Evolutionary conservation across 1,140 invertebrate genomes (phyloP), one percentile per base, ranked within the genome.

Genomic region (Drosophila hydei): DNA sequence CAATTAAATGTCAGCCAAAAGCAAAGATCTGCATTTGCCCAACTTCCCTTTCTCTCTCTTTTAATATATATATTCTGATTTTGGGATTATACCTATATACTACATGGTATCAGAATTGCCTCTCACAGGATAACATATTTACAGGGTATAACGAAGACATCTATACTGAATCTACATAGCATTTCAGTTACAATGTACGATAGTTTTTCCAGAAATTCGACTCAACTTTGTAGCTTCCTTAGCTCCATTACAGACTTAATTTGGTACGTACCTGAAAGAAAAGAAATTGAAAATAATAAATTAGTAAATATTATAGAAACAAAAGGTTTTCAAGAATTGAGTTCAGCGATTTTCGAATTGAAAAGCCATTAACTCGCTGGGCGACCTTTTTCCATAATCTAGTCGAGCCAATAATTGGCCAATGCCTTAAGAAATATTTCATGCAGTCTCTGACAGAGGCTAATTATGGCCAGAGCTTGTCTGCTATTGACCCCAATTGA

Each of bases 251-350:
- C n/a, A 19, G 4, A 14, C 21, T 0, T 7, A 55, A 8, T 42
- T 43, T 19, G 4, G 30, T 42, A 71, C 61, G 36, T 71, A 71
- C 68, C 61, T 71, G 36, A 14, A 55, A 70, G 30, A 33, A 16
- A 25, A 27, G 18, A 40, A 23, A 70, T n/a, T 40, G n/a, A 63
- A 9, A 36, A 61, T 45, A 52, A 60, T 3, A 27, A 7, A 19
- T 68, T 52, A 54, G 36, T 36, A 11, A 63, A 33, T 40, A 50
- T 40, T 21, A 19, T 16, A n/a, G 51, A 64, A 25, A 12, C 23
- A 18, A 6, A 47, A n/a, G n/a, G n/a, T n/a, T n/a, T n/a, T n/a
- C n/a, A n/a, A n/a, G n/a, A n/a, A 47, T 36, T 40, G 16, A 11
- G 18, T 56, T 19, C 19, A 14, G 9, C 25, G 16, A 43, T 43